Evolutionary conservation across 2,888 invertebrate genomes (phyloP), one percentile per base, ranked within the genome.

Genomic region (Coleophora flavipennella): DNA sequence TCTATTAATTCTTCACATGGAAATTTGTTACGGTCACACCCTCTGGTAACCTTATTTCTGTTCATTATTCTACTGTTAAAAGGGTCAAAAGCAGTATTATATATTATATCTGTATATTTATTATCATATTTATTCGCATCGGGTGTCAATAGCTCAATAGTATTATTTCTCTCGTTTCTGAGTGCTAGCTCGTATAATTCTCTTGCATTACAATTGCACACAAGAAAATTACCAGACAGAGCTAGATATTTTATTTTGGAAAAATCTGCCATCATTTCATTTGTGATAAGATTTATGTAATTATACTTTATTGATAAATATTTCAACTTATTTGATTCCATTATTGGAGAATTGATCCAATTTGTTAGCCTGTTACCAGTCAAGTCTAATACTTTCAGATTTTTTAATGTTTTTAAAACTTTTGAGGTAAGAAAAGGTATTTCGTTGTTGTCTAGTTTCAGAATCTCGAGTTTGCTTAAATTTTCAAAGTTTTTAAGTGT

Each of bases 231-330:
- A 0, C 73, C 74, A 0, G 86, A 79, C 0, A 91, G 37, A 1
- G 80, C 83, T 0, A 91, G 43, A 40, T 77, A 85, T 0, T 72
- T 56, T 1, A 89, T 42, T 0, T 64, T 49, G 1, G 65, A 55
- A 6, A 90, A 70, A 48, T 91, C 90, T 10, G 61, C 48, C 0
- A 87, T 55, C 88, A 91, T 90, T 29, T 80, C 78, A 10, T 71
- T 61, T 0, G 87, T 78, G 7, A 91, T 68, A 7, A 87, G 51
- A 36, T 86, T 88, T 8, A 90, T 76, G 25, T 84, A 87, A 41
- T 90, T 90, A 1, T 80, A 60, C 13, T 64, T 68, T 3, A 90
- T 33, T 1, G 78, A 76, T 0, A 90, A 51, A 1, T 83, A 50
- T 26, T 66, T 59, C 1, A 90, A 46, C 0, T 66, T 59, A 20